phyloP scores from a whole-genome alignment of 1,140 invertebrate genomes.

The Dinothrombium tinctorium region DNA sequence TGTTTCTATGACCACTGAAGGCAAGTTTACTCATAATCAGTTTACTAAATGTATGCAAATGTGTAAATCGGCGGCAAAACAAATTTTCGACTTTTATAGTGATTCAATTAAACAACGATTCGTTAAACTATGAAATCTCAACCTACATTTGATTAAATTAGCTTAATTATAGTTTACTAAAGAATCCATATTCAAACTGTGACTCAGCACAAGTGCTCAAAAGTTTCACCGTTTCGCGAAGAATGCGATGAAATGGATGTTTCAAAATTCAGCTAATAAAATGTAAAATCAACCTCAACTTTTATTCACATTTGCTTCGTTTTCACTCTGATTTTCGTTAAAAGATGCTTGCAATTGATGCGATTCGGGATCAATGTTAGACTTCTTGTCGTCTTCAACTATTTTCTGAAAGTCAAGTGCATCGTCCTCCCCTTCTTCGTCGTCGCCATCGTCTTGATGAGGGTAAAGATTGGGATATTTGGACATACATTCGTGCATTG shows the following conservation, averaged over 20 bases:
- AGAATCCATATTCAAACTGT: too few species aligned
- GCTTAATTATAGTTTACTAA: not conserved
- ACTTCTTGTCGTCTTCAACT: not conserved
- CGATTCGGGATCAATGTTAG: too few species aligned
- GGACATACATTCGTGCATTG: conserved; percentile 78
- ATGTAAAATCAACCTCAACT: too few species aligned
- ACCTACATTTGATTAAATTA: not conserved
- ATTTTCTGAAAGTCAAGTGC: not conserved
- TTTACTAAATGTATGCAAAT: not conserved
- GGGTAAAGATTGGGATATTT: conserved; percentile 67
- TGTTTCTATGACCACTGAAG: not conserved
- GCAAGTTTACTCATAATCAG: conserved; percentile 2
- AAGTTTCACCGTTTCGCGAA: too few species aligned
- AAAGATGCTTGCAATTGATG: too few species aligned
- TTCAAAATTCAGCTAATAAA: too few species aligned
- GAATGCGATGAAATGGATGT: too few species aligned
- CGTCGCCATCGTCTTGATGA: conserved; percentile 22
- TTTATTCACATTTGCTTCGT: too few species aligned
- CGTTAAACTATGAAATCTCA: not conserved
- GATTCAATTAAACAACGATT: conserved; percentile 6
- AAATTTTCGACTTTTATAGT: conserved; percentile 5
- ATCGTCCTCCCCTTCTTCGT: conserved; percentile 4
- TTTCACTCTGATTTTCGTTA: too few species aligned
- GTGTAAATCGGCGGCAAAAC: not conserved
- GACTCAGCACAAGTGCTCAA: too few species aligned